A percentile compares a stretch with the other conserved stretches of the same genome.
These are phyloP conservation scores for Trichopria drosophilae DNA, from an alignment of 2,888 invertebrate species.

Conservation along the genomic window DNA sequence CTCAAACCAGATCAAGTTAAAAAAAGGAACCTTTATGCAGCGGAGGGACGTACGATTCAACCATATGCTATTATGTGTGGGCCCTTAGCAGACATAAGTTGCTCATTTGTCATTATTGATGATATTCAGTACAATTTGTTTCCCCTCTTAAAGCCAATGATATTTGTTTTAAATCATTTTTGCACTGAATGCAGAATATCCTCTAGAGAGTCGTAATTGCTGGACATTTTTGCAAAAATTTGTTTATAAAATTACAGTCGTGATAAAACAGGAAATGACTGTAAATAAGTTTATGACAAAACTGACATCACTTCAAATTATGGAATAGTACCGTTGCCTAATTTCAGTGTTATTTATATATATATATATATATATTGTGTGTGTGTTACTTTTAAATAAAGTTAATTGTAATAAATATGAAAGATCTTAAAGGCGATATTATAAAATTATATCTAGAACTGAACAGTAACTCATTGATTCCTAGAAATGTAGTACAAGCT, in stretches of 20 bases:
- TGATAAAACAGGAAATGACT: constrained; percentile 4
- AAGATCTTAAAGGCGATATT: constrained; percentile 5
- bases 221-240: constrained; percentile 18
- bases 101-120: constrained; percentile 13
- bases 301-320: too few relatives aligned
- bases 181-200: constrained; percentile 12
- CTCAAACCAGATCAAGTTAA: constrained; percentile 13
- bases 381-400: neutral
- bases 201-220: constrained; percentile 1
- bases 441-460: constrained; percentile 13
- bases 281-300: constrained; percentile 14
- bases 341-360: too few relatives aligned
- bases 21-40: constrained; percentile 8
- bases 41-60: constrained; percentile 12
- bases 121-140: too few relatives aligned
- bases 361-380: neutral
- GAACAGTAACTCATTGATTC: constrained; percentile 5
- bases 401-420: neutral
- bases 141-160: constrained; percentile 14
- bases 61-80: constrained; percentile 18
- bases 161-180: constrained; percentile 1
- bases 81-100: neutral
- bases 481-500: constrained; percentile 9
- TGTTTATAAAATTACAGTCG: constrained; percentile 3
- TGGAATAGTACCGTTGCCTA: too few relatives aligned